Evolutionary conservation across 2,113 vertebrate genomes (phyloP).

Genomic region (Tragelaphus buxtoni): DNA sequence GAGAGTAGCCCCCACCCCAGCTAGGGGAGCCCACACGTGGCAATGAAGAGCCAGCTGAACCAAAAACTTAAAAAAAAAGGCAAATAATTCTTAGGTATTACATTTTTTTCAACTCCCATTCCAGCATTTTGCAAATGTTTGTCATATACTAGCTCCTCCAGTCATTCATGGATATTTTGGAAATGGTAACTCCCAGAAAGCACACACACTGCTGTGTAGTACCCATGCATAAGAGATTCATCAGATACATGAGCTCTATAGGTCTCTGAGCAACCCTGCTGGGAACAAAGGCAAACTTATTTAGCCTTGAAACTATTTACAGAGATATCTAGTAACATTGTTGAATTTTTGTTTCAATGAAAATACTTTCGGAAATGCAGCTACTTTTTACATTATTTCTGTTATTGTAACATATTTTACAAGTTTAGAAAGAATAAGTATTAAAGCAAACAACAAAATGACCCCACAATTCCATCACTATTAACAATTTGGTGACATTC

Average conservation of each 20-base stretch:
- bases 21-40: neutral
- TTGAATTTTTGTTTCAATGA: neutral
- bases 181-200: neutral
- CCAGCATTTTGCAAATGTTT: neutral
- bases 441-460: conserved; percentile 11
- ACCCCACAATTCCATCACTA: neutral
- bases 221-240: neutral
- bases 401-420: neutral
- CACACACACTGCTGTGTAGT: neutral
- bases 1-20: neutral
- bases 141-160: neutral
- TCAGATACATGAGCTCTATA: neutral
- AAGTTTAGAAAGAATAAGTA: conserved; percentile 1
- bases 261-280: neutral
- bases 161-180: neutral
- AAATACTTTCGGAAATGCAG: neutral
- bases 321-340: neutral
- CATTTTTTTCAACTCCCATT: neutral
- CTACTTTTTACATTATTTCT: neutral
- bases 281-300: neutral
- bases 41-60: neutral
- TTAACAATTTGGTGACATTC: neutral
- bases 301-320: neutral
- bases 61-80: neutral
- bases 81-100: neutral